phyloP scores from a whole-genome alignment of 2,888 invertebrate genomes.

The Drosophila ochracea region DNA sequence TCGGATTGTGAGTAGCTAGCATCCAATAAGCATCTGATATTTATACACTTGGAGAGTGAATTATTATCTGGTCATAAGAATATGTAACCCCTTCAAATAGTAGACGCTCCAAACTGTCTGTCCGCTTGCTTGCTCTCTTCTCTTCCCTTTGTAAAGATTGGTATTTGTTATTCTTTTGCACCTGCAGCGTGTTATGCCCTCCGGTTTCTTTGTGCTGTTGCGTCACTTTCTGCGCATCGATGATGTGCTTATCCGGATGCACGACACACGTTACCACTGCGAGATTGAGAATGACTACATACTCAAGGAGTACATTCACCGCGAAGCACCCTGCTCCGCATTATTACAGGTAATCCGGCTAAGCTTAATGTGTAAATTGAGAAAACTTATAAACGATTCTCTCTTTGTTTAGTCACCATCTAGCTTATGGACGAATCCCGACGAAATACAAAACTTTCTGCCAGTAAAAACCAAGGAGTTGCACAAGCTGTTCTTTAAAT shows the following conservation, averaged over 20 bases:
- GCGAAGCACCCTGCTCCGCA: conserved; percentile 90
- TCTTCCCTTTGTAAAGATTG: not conserved
- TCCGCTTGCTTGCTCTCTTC: not conserved
- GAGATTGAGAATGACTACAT: conserved; percentile 91
- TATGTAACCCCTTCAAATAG: too few relatives aligned
- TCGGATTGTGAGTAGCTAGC: conserved; percentile 92
- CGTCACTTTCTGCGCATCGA: conserved; percentile 98
- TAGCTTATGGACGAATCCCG: conserved; percentile 88
- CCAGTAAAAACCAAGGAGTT: conserved; percentile 86
- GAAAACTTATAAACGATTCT: not conserved
- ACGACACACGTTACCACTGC: conserved; percentile 95
- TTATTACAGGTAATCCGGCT: conserved; percentile 86
- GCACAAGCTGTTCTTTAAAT: conserved; percentile 85
- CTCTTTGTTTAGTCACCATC: conserved; percentile 20
- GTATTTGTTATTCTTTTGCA: not conserved
- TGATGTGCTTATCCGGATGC: conserved; percentile 93
- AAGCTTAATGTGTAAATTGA: not conserved
- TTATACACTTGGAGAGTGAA: not conserved
- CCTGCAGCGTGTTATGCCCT: conserved; percentile 97
- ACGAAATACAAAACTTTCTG: conserved; percentile 89
- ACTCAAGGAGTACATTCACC: conserved; percentile 92
- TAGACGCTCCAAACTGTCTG: not conserved
- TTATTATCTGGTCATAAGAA: not conserved
- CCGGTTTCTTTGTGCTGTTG: conserved; percentile 94
- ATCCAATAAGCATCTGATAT: not conserved